phyloP scores from a whole-genome alignment of 2,113 vertebrate species.

The Xiphophorus maculatus region DNA sequence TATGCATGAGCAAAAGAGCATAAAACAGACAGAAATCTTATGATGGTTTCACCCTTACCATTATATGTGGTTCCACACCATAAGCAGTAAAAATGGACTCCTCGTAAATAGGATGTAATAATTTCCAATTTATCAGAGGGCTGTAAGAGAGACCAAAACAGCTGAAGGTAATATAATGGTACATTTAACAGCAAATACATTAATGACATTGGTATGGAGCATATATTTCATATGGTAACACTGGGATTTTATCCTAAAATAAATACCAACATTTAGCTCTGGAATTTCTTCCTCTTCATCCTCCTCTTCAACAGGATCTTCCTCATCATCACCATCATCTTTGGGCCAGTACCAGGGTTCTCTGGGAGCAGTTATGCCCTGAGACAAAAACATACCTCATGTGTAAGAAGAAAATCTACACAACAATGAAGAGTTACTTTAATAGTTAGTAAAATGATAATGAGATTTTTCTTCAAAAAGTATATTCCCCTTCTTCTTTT shows the following conservation, averaged over 20 bases:
- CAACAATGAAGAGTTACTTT: not conserved
- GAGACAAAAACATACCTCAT: conserved; percentile 22
- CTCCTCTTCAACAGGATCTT: conserved; percentile 50
- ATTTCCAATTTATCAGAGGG: conserved; percentile 87
- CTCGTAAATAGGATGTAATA: conserved; percentile 90
- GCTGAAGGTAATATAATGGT: not conserved
- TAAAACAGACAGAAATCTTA: not conserved
- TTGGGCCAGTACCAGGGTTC: conserved; percentile 93
- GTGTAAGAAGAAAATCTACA: conserved; percentile 3
- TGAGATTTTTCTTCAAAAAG: not conserved
- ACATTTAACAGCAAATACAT: not conserved
- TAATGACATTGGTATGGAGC: not conserved
- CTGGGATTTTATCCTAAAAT: not conserved
- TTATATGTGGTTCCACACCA: conserved; percentile 96
- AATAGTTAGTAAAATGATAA: not conserved
- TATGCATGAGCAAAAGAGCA: not conserved
- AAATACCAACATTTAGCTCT: conserved; percentile 83
- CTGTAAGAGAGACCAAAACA: conserved; percentile 67
- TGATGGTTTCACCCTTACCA: conserved; percentile 78
- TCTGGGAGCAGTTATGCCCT: conserved; percentile 85
- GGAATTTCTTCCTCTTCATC: conserved; percentile 73
- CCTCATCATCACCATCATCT: conserved; percentile 78
- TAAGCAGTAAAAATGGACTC: conserved; percentile 90
- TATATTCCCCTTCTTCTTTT: not conserved
- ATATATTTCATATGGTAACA: not conserved